phyloP scores from a whole-genome alignment of 2,797 vertebrate species.

The Sebastes diploproa region DNA sequence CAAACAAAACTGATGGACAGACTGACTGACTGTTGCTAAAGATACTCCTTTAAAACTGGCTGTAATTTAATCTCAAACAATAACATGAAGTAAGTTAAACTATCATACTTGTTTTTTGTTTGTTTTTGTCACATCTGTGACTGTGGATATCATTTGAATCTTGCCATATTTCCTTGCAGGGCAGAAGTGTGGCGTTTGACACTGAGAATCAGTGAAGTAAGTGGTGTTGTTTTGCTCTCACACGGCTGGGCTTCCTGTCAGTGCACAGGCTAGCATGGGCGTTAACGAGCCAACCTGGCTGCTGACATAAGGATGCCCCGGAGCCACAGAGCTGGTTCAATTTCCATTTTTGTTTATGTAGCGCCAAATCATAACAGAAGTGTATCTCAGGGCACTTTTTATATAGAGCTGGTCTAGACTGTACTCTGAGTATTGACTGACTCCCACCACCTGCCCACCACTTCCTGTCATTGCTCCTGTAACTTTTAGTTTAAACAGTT shows the following conservation, averaged over 20 bases:
- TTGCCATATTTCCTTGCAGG: neutral
- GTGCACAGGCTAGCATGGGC: conserved; percentile 18
- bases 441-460: conserved; percentile 51
- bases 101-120: neutral
- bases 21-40: neutral
- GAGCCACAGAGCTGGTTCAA: conserved; percentile 37
- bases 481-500: conserved; percentile 4
- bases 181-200: conserved; percentile 24
- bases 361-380: neutral
- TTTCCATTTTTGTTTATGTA: neutral
- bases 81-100: neutral
- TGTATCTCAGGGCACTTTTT: neutral
- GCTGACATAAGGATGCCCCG: conserved; percentile 51
- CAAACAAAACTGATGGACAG: neutral
- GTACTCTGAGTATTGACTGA: conserved; percentile 1
- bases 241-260: conserved; percentile 42
- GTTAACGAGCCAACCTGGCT: conserved; percentile 53
- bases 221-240: conserved; percentile 53
- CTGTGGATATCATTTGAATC: neutral
- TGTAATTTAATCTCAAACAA: neutral
- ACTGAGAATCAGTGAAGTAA: conserved; percentile 48
- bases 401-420: neutral
- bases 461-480: neutral
- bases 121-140: neutral
- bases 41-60: neutral